Conservation (phyloP, 2,888 invertebrate species). For the Mechanitis mazaeus region DNA sequence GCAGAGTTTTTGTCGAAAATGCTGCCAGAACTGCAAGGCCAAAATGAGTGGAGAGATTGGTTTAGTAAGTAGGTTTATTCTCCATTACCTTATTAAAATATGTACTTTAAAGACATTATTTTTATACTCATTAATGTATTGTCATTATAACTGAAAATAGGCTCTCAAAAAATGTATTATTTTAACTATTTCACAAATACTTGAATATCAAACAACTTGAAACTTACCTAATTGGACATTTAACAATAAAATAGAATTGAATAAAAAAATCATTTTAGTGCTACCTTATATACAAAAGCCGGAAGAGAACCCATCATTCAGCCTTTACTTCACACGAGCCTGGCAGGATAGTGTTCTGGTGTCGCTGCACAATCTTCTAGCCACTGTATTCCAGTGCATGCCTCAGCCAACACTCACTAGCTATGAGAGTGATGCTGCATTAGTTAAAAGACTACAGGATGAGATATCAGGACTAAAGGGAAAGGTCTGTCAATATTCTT, state of each 20-base stretch:
- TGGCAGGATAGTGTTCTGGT: constrained; percentile 96
- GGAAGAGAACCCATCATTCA: constrained; percentile 91
- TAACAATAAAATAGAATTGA: too few relatives aligned
- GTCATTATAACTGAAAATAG: too few relatives aligned
- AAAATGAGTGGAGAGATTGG: constrained; percentile 98
- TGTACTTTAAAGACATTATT: too few relatives aligned
- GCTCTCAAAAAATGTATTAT: too few relatives aligned
- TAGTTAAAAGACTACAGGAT: constrained; percentile 88
- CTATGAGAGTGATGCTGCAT: constrained; percentile 89
- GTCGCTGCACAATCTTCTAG: constrained; percentile 94
- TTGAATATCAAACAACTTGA: too few relatives aligned
- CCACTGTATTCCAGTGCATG: constrained; percentile 91
- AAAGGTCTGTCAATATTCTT: constrained; percentile 42
- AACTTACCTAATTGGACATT: too few relatives aligned
- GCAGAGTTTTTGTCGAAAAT: constrained; percentile 92
- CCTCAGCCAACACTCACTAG: constrained; percentile 90
- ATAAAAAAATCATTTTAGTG: constrained; percentile 75
- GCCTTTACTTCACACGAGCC: constrained; percentile 91
- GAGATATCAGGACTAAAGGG: constrained; percentile 83
- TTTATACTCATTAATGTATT: too few relatives aligned
- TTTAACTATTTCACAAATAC: too few relatives aligned
- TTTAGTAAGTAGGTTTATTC: constrained; percentile 83
- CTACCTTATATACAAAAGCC: constrained; percentile 94
- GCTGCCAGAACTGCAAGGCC: constrained; percentile 90
- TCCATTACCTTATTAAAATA: too few relatives aligned